These are phyloP conservation scores for Mallotus villosus DNA, from an alignment of 2,797 vertebrate genomes.

Conservation along the genomic window DNA sequence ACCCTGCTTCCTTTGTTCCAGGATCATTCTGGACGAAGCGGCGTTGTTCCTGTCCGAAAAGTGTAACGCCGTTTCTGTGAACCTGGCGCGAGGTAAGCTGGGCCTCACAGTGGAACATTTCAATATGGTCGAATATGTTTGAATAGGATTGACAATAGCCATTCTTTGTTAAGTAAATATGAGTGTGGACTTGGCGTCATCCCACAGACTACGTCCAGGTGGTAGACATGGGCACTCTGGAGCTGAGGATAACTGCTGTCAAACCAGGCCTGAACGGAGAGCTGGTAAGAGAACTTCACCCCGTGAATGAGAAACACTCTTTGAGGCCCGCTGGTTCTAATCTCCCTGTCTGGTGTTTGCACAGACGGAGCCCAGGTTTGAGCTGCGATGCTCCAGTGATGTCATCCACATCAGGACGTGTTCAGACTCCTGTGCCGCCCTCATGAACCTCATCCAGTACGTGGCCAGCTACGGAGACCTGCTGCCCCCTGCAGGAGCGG, in stretches of 20 bases:
- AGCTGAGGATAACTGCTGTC: constrained; percentile 90
- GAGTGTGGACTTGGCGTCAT: constrained; percentile 11
- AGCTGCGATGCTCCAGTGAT: constrained; percentile 95
- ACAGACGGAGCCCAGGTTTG: constrained; percentile 88
- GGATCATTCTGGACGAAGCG: constrained; percentile 97
- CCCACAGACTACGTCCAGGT: constrained; percentile 94
- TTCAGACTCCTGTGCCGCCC: constrained; percentile 93
- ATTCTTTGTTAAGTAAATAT: background rate
- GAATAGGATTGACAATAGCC: background rate
- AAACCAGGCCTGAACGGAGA: constrained; percentile 85
- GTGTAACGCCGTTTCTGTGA: constrained; percentile 84
- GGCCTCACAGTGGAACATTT: background rate
- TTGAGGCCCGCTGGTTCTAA: background rate
- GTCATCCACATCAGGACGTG: constrained; percentile 93
- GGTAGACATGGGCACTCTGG: constrained; percentile 94
- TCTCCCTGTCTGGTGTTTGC: background rate
- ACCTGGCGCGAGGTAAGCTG: constrained; percentile 85
- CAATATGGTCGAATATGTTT: too few species aligned
- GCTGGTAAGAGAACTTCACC: constrained; percentile 74
- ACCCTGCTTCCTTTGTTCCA: constrained; percentile 52
- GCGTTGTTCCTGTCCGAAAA: constrained; percentile 94
- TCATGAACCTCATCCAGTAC: constrained; percentile 99
- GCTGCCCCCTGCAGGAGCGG: constrained; percentile 76
- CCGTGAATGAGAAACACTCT: background rate
- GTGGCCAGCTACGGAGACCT: constrained; percentile 95